Percentiles rank a stretch among this genome's conserved stretches.
These are phyloP conservation scores for Aplidium turbinatum DNA, from an alignment of 23 tunicate species.

Conservation along the genomic window DNA sequence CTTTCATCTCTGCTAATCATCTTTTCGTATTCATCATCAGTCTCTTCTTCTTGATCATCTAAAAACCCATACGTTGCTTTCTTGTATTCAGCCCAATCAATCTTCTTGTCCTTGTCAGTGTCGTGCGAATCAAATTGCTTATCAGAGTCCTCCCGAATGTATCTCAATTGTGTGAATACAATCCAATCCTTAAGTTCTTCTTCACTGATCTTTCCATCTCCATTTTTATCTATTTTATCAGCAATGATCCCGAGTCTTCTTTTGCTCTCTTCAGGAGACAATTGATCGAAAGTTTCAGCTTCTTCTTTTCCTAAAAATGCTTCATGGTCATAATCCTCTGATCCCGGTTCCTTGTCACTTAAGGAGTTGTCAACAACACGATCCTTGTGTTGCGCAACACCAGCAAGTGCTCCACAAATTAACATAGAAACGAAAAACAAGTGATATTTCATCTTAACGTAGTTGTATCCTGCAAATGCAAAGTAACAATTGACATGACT, in stretches of 20 bases:
- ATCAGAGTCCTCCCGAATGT: constrained; percentile 72
- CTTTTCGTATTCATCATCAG: constrained; percentile 24
- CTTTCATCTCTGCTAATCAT: constrained; percentile 63
- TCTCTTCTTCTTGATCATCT: constrained; percentile 13
- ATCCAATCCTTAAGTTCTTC: constrained; percentile 84
- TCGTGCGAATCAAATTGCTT: constrained; percentile 64
- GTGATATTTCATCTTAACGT: no score
- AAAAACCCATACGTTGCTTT: constrained; percentile 71
- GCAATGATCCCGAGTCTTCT: constrained; percentile 57
- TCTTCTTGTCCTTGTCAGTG: constrained; percentile 59
- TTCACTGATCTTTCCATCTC: constrained; percentile 63
- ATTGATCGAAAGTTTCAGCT: constrained; percentile 47
- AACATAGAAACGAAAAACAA: no score
- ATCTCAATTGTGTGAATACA: constrained; percentile 58
- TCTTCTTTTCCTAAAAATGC: constrained; percentile 83
- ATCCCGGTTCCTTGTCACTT: constrained; percentile 61
- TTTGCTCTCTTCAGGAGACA: constrained; percentile 69
- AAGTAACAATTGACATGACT: no score
- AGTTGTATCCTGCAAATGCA: no score
- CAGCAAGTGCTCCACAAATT: no score
- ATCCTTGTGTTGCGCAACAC: constrained; percentile 32
- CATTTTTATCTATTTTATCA: constrained; percentile 79
- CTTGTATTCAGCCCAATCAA: constrained; percentile 88
- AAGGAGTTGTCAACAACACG: constrained; percentile 51
- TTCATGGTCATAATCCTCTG: constrained; percentile 75